Evolutionary conservation across 35 echinoderm and acorn worm species (phyloP).

Genomic region (Apostichopus parvimensis): DNA sequence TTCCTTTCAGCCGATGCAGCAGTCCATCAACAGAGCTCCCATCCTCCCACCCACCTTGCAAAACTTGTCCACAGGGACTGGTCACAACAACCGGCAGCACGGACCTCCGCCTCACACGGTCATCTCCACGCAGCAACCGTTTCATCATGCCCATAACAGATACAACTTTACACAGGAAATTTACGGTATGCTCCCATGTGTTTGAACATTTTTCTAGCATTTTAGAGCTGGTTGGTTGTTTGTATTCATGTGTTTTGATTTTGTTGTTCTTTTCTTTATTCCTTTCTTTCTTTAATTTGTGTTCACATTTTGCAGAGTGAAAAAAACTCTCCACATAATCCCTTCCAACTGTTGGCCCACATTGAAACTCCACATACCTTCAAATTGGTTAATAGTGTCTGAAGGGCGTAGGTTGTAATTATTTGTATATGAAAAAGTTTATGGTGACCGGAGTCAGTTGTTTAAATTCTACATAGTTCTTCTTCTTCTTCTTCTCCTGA

Average conservation of each 20-base stretch:
- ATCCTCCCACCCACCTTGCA: constrained; percentile 25
- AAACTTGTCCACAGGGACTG: constrained; percentile 22
- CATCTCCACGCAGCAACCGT: constrained; percentile 41
- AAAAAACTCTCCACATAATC: no score
- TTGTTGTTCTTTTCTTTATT: neutral
- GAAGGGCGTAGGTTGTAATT: no score
- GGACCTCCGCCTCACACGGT: constrained; percentile 53
- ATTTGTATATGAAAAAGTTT: no score
- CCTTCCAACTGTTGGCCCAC: no score
- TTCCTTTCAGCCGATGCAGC: constrained; percentile 34
- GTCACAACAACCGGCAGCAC: constrained; percentile 52
- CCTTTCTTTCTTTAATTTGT: no score
- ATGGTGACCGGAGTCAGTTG: no score
- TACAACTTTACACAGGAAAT: constrained; percentile 3
- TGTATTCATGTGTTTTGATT: neutral
- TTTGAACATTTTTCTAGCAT: neutral
- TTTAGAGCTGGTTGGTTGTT: neutral
- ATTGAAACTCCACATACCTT: no score
- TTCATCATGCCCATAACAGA: constrained; percentile 33
- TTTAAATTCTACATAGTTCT: no score
- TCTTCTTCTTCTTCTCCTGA: no score
- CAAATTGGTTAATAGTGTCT: no score
- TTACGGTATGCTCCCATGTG: constrained; percentile 8
- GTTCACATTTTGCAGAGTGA: no score
- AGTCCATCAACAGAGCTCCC: constrained; percentile 6